Evolutionary conservation across 2,113 vertebrate genomes (phyloP).

Genomic region (Odocoileus virginianus): DNA sequence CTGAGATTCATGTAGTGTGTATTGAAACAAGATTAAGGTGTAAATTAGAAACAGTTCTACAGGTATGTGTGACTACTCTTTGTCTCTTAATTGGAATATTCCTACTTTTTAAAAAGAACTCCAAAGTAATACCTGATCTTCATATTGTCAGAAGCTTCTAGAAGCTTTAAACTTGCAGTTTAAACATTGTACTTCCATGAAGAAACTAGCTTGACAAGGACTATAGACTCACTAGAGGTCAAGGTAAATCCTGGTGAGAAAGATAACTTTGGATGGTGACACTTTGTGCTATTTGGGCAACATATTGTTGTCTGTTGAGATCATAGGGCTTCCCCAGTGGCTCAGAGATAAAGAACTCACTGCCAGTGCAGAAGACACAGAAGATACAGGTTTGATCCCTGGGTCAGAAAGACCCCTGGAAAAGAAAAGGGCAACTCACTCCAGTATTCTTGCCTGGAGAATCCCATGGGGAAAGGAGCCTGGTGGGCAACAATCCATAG

Average conservation of each 20-base stretch:
- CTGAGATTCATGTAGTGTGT: conserved; percentile 45
- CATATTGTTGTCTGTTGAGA: neutral
- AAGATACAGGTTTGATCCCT: neutral
- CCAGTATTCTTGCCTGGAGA: neutral
- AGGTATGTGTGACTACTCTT: conserved; percentile 43
- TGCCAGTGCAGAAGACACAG: neutral
- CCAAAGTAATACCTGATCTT: conserved; percentile 66
- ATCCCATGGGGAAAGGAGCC: neutral
- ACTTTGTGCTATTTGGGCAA: neutral
- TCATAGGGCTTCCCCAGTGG: neutral
- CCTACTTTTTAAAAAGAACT: conserved; percentile 56
- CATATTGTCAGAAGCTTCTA: conserved; percentile 9
- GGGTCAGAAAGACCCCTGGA: neutral
- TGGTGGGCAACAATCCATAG: neutral
- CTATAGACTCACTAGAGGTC: neutral
- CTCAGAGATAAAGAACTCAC: neutral
- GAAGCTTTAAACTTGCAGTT: conserved; percentile 54
- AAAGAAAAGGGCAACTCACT: neutral
- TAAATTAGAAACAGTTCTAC: conserved; percentile 63
- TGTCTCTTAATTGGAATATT: conserved; percentile 71
- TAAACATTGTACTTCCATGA: conserved; percentile 46
- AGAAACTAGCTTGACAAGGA: conserved; percentile 45
- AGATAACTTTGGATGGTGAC: neutral
- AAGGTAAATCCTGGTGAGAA: neutral
- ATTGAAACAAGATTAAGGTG: conserved; percentile 73